A percentile compares a stretch with the other conserved stretches of the same genome.
These are phyloP conservation scores for Nautilus pompilius DNA, from an alignment of 1,140 invertebrate genomes.

Conservation along the genomic window DNA sequence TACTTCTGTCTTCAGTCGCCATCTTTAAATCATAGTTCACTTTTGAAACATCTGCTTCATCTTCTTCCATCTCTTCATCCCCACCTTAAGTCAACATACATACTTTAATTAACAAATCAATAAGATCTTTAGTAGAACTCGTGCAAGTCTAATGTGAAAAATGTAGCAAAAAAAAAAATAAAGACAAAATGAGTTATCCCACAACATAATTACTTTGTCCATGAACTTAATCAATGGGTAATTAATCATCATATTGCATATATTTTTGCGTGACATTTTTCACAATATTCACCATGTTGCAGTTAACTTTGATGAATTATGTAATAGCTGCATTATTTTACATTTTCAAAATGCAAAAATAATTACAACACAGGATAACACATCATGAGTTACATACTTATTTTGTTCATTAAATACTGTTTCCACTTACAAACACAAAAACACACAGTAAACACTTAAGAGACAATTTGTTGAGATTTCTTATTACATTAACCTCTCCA, in stretches of 20 bases:
- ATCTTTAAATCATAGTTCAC: constrained; percentile 1
- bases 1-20: background rate
- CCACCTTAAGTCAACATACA: background rate
- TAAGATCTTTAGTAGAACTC: background rate
- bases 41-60: background rate
- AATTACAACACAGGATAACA: no score
- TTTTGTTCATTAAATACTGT: no score
- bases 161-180: background rate
- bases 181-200: background rate
- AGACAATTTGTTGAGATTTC: no score
- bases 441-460: no score
- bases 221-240: background rate
- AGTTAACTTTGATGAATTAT: no score
- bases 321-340: no score
- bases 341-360: no score
- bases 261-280: background rate
- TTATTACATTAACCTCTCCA: no score
- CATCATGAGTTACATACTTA: no score
- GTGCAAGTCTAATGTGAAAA: background rate
- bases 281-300: no score
- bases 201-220: background rate
- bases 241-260: background rate
- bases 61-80: background rate
- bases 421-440: no score
- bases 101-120: background rate